Percentiles rank a stretch among this genome's conserved stretches.
phyloP scores from a whole-genome alignment of 2,797 vertebrate genomes.

The Chelon auratus region DNA sequence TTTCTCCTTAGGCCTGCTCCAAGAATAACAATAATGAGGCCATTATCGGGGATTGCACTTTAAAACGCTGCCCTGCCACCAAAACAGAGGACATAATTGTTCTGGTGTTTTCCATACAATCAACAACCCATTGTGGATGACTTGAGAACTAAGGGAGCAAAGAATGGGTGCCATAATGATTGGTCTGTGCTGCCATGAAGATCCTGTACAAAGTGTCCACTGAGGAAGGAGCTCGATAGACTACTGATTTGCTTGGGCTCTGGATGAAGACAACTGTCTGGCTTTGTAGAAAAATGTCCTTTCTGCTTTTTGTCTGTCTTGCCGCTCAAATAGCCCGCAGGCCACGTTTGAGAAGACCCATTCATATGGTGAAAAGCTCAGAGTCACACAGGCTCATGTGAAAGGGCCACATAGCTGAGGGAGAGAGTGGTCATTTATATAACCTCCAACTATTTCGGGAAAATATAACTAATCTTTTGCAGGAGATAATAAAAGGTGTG shows the following conservation, averaged over 20 bases:
- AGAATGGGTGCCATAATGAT: conserved; percentile 96
- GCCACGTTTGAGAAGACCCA: conserved; percentile 73
- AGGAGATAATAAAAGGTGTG: conserved; percentile 39
- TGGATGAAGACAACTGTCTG: conserved; percentile 94
- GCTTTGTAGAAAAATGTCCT: conserved; percentile 75
- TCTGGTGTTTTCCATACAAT: conserved; percentile 98
- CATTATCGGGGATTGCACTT: conserved; percentile 96
- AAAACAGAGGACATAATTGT: conserved; percentile 98
- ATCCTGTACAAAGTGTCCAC: conserved; percentile 90
- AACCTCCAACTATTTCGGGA: conserved; percentile 48
- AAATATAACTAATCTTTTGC: conserved; percentile 33
- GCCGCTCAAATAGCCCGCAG: conserved; percentile 76
- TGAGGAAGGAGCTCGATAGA: conserved; percentile 93
- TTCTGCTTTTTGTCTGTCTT: conserved; percentile 75
- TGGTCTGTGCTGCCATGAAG: conserved; percentile 92
- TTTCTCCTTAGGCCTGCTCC: conserved; percentile 91
- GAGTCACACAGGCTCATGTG: conserved; percentile 76
- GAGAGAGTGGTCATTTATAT: conserved; percentile 70
- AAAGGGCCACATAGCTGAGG: conserved; percentile 64
- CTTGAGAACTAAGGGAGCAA: conserved; percentile 93
- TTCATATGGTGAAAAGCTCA: conserved; percentile 79
- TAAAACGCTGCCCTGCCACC: conserved; percentile 94
- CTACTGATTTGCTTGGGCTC: conserved; percentile 91
- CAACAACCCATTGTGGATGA: conserved; percentile 99
- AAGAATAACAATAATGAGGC: conserved; percentile 99